phyloP scores from a whole-genome alignment of 2,797 vertebrate species.

The Gallinago stenura region DNA sequence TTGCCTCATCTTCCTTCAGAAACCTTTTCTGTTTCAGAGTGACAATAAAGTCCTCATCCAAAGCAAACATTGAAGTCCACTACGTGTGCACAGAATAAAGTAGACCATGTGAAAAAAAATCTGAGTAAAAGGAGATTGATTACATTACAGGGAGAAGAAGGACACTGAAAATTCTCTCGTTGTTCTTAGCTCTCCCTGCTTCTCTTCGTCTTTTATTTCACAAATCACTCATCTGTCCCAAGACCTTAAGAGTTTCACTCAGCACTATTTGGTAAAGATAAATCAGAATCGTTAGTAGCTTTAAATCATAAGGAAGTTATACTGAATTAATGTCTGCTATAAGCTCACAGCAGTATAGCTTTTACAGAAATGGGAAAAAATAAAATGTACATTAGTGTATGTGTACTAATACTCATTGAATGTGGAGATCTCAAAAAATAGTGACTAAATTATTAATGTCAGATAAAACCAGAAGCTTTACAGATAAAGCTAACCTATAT shows the following conservation, averaged over 20 bases:
- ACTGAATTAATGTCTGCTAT: background rate
- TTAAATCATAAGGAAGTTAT: background rate
- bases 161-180: background rate
- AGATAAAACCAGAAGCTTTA: background rate
- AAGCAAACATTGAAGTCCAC: background rate
- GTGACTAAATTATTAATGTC: background rate
- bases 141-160: background rate
- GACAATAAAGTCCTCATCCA: background rate
- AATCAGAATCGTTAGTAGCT: background rate
- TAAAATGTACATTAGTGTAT: background rate
- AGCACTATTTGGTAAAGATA: background rate
- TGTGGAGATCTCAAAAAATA: background rate
- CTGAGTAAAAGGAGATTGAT: background rate
- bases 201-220: background rate
- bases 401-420: background rate
- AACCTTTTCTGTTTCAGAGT: background rate
- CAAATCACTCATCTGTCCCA: background rate
- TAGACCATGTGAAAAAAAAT: fast-evolving
- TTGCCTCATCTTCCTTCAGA: background rate
- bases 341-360: background rate
- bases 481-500: background rate
- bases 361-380: background rate
- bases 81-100: fast-evolving
- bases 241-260: background rate
- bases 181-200: background rate